Base-by-base conservation (phyloP, 2,113 vertebrate species). In the Ibidorhyncha struthersii region DNA sequence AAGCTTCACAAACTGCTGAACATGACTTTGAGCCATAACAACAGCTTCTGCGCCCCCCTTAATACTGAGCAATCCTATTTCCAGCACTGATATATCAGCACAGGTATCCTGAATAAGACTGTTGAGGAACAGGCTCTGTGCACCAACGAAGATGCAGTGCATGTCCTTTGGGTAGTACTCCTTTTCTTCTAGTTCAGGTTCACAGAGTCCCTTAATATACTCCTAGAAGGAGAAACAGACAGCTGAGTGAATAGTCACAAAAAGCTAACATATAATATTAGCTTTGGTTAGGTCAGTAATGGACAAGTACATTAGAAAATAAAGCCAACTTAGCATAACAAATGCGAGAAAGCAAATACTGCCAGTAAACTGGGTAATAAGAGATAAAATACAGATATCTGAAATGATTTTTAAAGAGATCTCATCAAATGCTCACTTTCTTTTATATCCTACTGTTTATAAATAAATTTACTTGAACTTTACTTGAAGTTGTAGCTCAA, bases 81-180 rank as follows among this genome's bases (percentile, higher is more conserved):
- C 99, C 38, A 98, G 93, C 53, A 99, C 98, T 61, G 98, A 96
- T 19, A 99, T 98, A 73, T 99, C 99, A 1, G 99, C 99, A 72
- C 99, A 99, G 2, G 99, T 99, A 94, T 99, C 99, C 86, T 98
- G 98, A 86, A 99, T 98, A 45, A 99, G 98, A 32, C 98, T 98
- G 95, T 99, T 98, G 82, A 99, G 97, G 96, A 99, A 99, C 40
- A 99, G 98, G 56, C 98, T 98, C 49, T 98, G 98, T 4, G 99
- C 99, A 2, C 99, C 99, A 21, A 98, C 99, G 27, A 99, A 99
- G 97, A 99, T 99, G 87, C 99, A 99, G 95, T 99, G 99, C 99
- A 99, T 99, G 96, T 99, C 99, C 95, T 98, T 99, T 4, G 99
- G 99, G 93, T 99, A 99, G 15, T 91, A 77, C 89, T 99, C 99